Base-by-base conservation (phyloP, 2,113 vertebrate species). In the Shinisaurus crocodilurus region DNA sequence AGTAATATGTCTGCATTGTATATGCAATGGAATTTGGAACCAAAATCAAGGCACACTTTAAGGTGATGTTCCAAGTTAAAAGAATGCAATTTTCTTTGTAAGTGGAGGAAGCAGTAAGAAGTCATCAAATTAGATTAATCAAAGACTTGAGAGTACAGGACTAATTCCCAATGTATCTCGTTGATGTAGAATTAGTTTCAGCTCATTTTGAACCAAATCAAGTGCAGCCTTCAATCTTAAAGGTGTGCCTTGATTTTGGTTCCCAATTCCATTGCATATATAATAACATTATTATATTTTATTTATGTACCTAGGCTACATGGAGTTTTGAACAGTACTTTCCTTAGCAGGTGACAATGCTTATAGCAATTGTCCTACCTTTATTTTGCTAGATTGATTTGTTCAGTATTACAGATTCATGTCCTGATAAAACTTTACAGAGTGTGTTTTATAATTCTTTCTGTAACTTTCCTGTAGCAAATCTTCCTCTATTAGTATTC, bases 41-140 rank as follows among this genome's bases (percentile, higher is more conserved):
- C 54, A 54, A 54, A 12, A 6, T 54, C 54, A 54, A n/a, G 54
- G 13, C 54, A 12, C 54, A 54, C 54, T 54, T 54, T 54, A 54
- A 54, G 6, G 43, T 85, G 54, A 65, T 87, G 12, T 40, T 87
- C 92, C 48, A 87, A 63, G 23, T 86, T 74, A 89, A 89, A 87
- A 91, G 4, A 88, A 72, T 67, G 40, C 63, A 60, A 50, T 92
- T 91, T 91, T 90, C 82, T 94, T 91, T 91, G 88, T 85, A 90
- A 91, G 70, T 67, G 91, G n/a, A 86, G 5, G 75, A 82, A 91
- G 89, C 54, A 92, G 48, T n/a, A 80, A 81, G 43, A 25, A 57
- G 37, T 89, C 82, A 87, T 92, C 34, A 92, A 75, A 89, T 90
- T 87, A 90, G 86, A 84, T 18, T 7, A 29, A 84, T 70, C 76